Percentiles rank a stretch among this genome's conserved stretches.
Conservation (phyloP, 2,113 vertebrate genomes). For the Macrotus californicus region DNA sequence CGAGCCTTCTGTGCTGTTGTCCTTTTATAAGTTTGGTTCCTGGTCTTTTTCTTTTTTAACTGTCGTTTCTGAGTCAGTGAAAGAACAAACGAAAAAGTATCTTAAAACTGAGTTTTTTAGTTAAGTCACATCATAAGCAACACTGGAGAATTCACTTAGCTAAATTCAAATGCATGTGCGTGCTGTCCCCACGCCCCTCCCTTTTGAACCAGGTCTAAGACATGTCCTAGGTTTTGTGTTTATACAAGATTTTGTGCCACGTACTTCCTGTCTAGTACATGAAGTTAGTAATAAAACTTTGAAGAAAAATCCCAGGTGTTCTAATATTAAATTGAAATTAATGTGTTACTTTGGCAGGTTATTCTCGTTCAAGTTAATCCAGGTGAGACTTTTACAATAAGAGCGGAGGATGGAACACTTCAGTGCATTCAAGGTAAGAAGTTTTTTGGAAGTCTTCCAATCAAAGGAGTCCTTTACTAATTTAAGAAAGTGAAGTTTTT, state of each 20-base stretch:
- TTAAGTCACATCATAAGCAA: background rate
- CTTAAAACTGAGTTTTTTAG: background rate
- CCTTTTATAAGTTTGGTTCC: background rate
- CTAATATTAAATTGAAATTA: conserved; percentile 23
- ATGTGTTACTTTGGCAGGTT: conserved; percentile 83
- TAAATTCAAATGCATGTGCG: background rate
- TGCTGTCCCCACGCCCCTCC: fast-evolving
- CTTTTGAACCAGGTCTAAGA: background rate
- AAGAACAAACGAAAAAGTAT: background rate
- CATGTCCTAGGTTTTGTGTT: conserved; percentile 1
- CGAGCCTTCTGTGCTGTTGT: background rate
- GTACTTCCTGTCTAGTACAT: background rate
- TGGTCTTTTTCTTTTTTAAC: background rate
- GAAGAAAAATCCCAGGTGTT: background rate
- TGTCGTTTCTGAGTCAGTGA: background rate
- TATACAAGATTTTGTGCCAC: background rate
- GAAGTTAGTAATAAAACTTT: background rate
- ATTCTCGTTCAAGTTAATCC: conserved; percentile 98
- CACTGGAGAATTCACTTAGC: background rate
- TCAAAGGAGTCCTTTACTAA: background rate
- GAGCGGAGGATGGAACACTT: conserved; percentile 94
- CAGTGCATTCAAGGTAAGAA: conserved; percentile 96
- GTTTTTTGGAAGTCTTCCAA: background rate
- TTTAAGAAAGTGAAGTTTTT: conserved; percentile 9
- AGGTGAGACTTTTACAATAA: conserved; percentile 97